phyloP scores from a whole-genome alignment of 2,113 vertebrate species.

The Upupa epops region DNA sequence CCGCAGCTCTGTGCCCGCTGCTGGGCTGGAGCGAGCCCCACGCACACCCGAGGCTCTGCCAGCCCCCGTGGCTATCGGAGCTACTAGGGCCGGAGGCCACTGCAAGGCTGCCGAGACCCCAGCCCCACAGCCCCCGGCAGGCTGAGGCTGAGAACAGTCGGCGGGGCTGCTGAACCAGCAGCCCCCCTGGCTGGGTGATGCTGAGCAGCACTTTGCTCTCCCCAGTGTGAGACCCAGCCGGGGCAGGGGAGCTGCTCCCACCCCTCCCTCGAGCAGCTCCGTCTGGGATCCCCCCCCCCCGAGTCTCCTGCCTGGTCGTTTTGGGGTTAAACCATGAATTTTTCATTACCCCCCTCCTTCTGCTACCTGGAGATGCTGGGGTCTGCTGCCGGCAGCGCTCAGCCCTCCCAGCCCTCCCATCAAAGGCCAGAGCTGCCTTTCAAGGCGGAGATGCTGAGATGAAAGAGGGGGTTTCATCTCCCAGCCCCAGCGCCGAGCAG shows the following conservation, averaged over 20 bases:
- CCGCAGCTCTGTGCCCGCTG: rapidly evolving
- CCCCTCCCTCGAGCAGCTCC: background rate
- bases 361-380: background rate
- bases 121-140: rapidly evolving
- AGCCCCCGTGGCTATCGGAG: rapidly evolving
- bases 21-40: rapidly evolving
- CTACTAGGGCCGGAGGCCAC: background rate
- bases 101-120: rapidly evolving
- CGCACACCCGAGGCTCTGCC: rapidly evolving
- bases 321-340: background rate
- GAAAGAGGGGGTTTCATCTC: background rate
- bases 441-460: background rate
- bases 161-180: background rate
- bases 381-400: background rate
- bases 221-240: rapidly evolving
- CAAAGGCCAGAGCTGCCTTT: background rate
- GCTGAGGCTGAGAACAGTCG: background rate
- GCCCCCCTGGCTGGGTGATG: background rate
- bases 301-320: too few relatives aligned
- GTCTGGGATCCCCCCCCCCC: background rate
- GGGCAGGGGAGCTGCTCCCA: background rate
- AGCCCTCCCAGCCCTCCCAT: background rate
- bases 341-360: background rate
- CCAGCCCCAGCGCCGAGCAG: background rate
- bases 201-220: background rate